These are phyloP conservation scores for Bufotes viridis DNA, from an alignment of 2,797 vertebrate species.

Conservation along the genomic window DNA sequence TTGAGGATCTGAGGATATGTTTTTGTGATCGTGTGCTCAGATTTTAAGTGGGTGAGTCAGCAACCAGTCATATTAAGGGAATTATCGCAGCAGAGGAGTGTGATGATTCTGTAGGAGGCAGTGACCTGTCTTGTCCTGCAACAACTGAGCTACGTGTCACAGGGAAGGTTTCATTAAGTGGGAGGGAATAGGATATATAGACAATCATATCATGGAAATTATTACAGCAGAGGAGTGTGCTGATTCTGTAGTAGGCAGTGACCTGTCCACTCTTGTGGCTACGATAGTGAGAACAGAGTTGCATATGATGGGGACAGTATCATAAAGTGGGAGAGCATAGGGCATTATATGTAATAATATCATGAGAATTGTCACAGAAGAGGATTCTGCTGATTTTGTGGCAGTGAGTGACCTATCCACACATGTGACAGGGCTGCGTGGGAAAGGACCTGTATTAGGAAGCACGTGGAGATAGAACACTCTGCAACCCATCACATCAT, in stretches of 20 bases:
- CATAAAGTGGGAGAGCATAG: neutral
- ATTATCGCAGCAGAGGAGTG: neutral
- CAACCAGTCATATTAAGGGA: neutral
- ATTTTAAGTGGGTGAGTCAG: neutral
- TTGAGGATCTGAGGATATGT: too few relatives aligned
- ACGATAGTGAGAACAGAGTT: neutral
- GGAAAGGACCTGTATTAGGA: too few relatives aligned
- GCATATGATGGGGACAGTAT: neutral
- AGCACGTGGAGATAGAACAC: too few relatives aligned
- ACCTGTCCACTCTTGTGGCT: neutral
- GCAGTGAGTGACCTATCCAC: too few relatives aligned
- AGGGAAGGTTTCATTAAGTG: neutral
- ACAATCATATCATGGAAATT: too few relatives aligned
- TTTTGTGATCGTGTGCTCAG: too few relatives aligned
- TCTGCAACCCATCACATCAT: too few relatives aligned
- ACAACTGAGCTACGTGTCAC: neutral
- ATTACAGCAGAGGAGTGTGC: neutral
- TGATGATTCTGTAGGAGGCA: neutral
- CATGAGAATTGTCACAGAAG: neutral
- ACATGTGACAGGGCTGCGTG: too few relatives aligned
- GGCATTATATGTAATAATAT: neutral
- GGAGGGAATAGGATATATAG: neutral
- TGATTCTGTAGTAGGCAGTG: neutral
- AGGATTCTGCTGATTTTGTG: neutral
- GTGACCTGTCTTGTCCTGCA: neutral